Evolutionary conservation across 2,888 invertebrate genomes (phyloP), one percentile per base, ranked within the genome.

Genomic region (Ashinkailepas kermadecensis): DNA sequence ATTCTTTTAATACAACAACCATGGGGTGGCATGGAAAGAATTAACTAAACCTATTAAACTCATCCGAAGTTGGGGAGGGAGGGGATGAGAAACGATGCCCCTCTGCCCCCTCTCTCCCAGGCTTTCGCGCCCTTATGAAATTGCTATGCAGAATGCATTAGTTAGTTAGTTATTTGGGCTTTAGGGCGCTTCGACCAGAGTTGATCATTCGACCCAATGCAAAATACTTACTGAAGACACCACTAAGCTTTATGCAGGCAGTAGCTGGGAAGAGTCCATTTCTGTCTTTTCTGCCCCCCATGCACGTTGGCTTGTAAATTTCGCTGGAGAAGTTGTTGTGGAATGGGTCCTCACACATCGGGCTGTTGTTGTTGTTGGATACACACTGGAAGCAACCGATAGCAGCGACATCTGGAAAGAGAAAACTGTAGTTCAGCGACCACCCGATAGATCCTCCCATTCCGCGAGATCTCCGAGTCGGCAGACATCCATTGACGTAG

Each of bases 361-460:
- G 91, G 87, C 96, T 95, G 85, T 91, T 91, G 56, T 94, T 93
- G 87, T 95, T 94, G 88, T 95, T 92, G 0, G 97, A 98, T 80
- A 95, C 94, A 87, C 99, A 99, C 88, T 97, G 97, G 90, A 97
- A 99, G 87, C 98, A 99, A 88, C 97, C 98, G 86, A 99, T 96
- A 81, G 91, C 89, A 15, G 83, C 85, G 23, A 80, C 81, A 58
- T 80, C 84, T 84, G 83, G 70, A 74, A 80, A 65, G 64, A 64
- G 6, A n/a, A 58, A 10, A 9, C 18, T 9, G 21, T 58, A 62
- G 80, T 58, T 80, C 39, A 56, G 56, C 12, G 18, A 54, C n/a
- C 18, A 56, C 12, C 65, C 65, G 18, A n/a, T 23, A 65, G 65
- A 23, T 62, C 12, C 15, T 11, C 39, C 21, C n/a, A n/a, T 78